Conservation (phyloP, 2,113 vertebrate genomes). For the Lathamus discolor region DNA sequence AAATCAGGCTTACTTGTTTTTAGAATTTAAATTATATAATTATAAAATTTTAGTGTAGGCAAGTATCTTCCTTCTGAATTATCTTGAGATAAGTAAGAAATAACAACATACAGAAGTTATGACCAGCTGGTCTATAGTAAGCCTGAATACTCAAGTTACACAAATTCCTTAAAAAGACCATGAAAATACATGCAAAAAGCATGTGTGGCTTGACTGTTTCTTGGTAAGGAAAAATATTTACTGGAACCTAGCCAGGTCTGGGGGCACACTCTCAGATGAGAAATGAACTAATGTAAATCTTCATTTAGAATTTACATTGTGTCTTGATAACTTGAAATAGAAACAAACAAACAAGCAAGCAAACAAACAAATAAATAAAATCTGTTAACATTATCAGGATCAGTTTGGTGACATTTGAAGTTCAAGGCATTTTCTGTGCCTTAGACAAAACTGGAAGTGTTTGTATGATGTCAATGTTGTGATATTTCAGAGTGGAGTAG, state of each 20-base stretch:
- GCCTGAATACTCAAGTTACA: not conserved
- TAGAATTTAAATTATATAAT: not conserved
- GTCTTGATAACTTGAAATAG: not conserved
- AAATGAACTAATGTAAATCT: not conserved
- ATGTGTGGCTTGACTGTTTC: not conserved
- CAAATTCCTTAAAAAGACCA: not conserved
- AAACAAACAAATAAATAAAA: not conserved
- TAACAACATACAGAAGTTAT: not conserved
- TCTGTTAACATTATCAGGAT: not conserved
- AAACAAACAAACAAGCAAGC: too few relatives aligned
- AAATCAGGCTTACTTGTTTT: not conserved
- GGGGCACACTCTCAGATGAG: not conserved
- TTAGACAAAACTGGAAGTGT: not conserved
- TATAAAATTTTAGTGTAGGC: not conserved
- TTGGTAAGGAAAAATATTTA: not conserved
- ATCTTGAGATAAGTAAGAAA: not conserved
- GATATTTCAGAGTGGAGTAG: not conserved
- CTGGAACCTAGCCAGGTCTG: not conserved
- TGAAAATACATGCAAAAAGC: accelerated
- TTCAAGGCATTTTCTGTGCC: not conserved
- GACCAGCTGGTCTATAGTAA: not conserved
- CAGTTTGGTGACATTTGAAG: not conserved
- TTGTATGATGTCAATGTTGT: not conserved
- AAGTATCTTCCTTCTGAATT: not conserved
- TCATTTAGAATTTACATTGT: not conserved